Percentiles rank a stretch among this genome's conserved stretches.
These are phyloP conservation scores for Centropus unirufus DNA, from an alignment of 2,113 vertebrate genomes.

Conservation along the genomic window DNA sequence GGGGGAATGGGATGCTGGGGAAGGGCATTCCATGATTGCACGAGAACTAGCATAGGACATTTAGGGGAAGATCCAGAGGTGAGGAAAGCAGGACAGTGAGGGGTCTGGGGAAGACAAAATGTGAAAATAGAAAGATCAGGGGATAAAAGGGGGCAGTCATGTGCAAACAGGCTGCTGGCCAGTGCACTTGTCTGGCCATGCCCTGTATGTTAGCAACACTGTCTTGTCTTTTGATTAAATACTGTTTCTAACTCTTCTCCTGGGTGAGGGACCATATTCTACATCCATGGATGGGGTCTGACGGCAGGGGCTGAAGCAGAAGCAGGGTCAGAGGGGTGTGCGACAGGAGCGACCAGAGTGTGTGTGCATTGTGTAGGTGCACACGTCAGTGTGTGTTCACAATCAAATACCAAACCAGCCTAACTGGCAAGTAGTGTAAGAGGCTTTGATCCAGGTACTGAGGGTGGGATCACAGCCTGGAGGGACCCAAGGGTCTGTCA, in stretches of 20 bases:
- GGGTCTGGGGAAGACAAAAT: neutral
- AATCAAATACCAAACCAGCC: neutral
- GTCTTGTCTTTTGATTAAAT: neutral
- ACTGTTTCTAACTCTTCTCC: neutral
- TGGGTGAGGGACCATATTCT: neutral
- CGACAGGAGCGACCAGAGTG: neutral
- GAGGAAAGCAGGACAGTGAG: neutral
- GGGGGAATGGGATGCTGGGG: neutral
- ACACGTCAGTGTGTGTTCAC: neutral
- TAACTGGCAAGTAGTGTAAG: neutral
- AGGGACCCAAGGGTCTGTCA: neutral
- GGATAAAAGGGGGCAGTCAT: neutral
- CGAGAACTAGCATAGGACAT: neutral
- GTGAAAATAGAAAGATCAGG: neutral
- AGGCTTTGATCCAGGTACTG: neutral
- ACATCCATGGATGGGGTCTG: neutral
- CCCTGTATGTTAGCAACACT: neutral
- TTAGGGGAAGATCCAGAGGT: neutral
- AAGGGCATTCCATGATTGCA: neutral
- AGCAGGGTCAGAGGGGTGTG: neutral
- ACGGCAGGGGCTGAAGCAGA: neutral
- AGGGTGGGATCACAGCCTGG: neutral
- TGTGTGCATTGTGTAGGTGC: fast-evolving
- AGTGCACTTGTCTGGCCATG: neutral
- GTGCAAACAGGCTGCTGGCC: neutral